Percentiles rank a stretch among this genome's conserved stretches.
Conservation (phyloP, 2,797 vertebrate genomes). For the Tragelaphus eurycerus region DNA sequence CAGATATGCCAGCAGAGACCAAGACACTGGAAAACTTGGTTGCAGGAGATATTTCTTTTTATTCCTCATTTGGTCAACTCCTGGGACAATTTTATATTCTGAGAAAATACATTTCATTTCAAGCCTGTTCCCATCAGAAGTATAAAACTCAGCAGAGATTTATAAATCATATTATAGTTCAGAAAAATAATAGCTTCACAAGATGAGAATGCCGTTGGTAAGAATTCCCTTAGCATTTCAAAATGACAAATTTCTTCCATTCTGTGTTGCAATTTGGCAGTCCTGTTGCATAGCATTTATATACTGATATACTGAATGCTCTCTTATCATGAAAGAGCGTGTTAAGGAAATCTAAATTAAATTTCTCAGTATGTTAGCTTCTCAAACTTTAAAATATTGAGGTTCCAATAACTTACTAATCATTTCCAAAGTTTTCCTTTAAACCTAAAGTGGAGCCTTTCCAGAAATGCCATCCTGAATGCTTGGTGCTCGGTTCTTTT, state of each 20-base stretch:
- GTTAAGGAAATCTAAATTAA: slow-evolving; percentile 73
- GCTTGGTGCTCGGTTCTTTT: background rate
- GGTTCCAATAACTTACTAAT: slow-evolving; percentile 64
- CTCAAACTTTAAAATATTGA: slow-evolving; percentile 61
- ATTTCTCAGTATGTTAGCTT: slow-evolving; percentile 63
- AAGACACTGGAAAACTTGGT: background rate
- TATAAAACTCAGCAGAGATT: slow-evolving; percentile 56
- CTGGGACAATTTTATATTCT: slow-evolving; percentile 43
- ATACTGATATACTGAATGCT: slow-evolving; percentile 60
- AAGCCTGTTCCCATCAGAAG: slow-evolving; percentile 51
- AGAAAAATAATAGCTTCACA: slow-evolving; percentile 74
- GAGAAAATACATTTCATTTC: slow-evolving; percentile 45
- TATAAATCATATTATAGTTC: slow-evolving; percentile 69
- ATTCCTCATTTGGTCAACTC: slow-evolving; percentile 28
- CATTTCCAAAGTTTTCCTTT: slow-evolving; percentile 62
- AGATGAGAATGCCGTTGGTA: slow-evolving; percentile 75
- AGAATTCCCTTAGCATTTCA: slow-evolving; percentile 73
- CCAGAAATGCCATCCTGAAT: slow-evolving; percentile 25
- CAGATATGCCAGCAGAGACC: background rate
- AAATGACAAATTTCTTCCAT: slow-evolving; percentile 74
- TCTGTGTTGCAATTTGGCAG: slow-evolving; percentile 68
- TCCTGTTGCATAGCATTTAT: slow-evolving; percentile 62
- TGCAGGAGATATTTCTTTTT: slow-evolving; percentile 60
- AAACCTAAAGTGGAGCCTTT: slow-evolving; percentile 39
- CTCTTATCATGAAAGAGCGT: slow-evolving; percentile 58